phyloP scores from a whole-genome alignment of 2,797 vertebrate genomes.

The Gymnodraco acuticeps region DNA sequence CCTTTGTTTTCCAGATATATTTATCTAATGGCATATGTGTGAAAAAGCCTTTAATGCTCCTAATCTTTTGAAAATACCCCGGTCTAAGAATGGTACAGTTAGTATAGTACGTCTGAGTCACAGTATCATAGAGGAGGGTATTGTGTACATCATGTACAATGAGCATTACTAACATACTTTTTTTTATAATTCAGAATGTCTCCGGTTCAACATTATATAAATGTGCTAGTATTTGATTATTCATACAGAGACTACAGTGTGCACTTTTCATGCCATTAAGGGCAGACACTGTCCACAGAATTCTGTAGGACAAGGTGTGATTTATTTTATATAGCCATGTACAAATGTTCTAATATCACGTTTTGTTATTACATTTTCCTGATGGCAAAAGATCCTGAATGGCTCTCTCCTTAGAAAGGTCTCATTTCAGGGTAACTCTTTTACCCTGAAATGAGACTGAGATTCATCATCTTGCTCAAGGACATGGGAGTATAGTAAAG shows the following conservation, averaged over 20 bases:
- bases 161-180: background rate
- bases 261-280: background rate
- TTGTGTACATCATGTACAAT: background rate
- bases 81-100: background rate
- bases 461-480: conserved; percentile 13
- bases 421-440: conserved; percentile 16
- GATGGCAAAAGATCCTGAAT: conserved; percentile 23
- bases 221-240: background rate
- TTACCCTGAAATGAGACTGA: too few relatives aligned
- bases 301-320: background rate
- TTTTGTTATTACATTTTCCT: conserved; percentile 11
- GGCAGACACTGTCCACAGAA: background rate
- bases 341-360: background rate
- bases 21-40: conserved; percentile 3
- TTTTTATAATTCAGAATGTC: background rate
- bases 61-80: background rate
- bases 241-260: background rate
- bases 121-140: background rate
- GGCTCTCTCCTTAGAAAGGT: background rate
- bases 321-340: background rate
- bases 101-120: background rate
- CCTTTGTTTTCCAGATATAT: background rate
- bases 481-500: conserved; percentile 14
- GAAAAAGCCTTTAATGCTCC: background rate
- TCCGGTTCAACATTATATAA: background rate